phyloP scores from a whole-genome alignment of 2,797 vertebrate species.

The Xenopus petersii region DNA sequence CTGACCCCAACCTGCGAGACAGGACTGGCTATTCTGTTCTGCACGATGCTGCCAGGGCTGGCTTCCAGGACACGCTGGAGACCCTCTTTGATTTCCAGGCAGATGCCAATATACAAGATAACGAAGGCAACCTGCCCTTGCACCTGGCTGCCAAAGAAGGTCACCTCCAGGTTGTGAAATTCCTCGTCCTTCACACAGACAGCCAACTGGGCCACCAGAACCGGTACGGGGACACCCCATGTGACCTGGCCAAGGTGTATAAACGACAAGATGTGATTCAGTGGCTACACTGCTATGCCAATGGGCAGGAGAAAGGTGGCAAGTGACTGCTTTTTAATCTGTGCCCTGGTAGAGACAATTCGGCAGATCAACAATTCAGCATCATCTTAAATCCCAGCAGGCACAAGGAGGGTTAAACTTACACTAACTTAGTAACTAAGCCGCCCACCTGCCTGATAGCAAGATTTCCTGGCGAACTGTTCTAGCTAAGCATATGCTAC shows the following conservation, averaged over 20 bases:
- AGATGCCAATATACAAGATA: conserved; percentile 77
- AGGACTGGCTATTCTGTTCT: conserved; percentile 74
- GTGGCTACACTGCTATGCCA: conserved; percentile 55
- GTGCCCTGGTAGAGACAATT: background rate
- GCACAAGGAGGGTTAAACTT: background rate
- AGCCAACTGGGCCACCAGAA: conserved; percentile 68
- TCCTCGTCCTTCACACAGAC: conserved; percentile 67
- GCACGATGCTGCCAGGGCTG: conserved; percentile 87
- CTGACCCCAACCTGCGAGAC: conserved; percentile 78
- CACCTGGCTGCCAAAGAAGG: conserved; percentile 85
- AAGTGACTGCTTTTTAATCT: background rate
- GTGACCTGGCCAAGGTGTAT: conserved; percentile 67
- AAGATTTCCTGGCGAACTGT: too few relatives aligned
- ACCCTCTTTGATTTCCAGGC: conserved; percentile 73
- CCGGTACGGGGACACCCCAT: conserved; percentile 69
- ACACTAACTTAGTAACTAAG: background rate
- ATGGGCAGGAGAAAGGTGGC: background rate
- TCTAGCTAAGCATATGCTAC: too few relatives aligned
- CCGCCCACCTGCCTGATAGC: too few relatives aligned
- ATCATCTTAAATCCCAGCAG: too few relatives aligned
- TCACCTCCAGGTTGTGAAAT: conserved; percentile 71
- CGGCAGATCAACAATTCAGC: too few relatives aligned
- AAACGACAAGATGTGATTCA: conserved; percentile 62
- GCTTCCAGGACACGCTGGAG: conserved; percentile 80
- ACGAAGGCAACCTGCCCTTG: conserved; percentile 82